These are phyloP conservation scores for Agrochola circellaris DNA, from an alignment of 2,888 invertebrate genomes.

Conservation along the genomic window DNA sequence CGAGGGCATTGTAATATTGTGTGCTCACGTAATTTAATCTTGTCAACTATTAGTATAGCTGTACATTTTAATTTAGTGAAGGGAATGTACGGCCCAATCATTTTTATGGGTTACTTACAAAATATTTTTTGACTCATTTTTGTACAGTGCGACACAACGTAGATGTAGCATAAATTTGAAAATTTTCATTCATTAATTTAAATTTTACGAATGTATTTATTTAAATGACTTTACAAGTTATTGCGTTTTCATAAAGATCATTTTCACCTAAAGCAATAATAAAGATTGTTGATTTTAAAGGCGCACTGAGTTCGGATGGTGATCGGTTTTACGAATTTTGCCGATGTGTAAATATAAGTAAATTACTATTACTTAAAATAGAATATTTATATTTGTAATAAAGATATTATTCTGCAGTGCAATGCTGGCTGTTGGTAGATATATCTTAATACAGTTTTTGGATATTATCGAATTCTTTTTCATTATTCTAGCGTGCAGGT, in stretches of 20 bases:
- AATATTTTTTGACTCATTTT: not conserved
- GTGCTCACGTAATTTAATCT: slow-evolving; percentile 35
- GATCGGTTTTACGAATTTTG: too few relatives aligned
- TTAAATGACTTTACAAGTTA: too few relatives aligned
- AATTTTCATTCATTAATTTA: too few relatives aligned
- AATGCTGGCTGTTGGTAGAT: not conserved
- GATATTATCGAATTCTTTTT: not conserved
- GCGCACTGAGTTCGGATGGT: too few relatives aligned
- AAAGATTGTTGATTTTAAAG: too few relatives aligned
- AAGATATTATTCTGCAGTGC: not conserved
- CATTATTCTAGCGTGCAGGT: not conserved
- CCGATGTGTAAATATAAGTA: too few relatives aligned
- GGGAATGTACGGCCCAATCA: not conserved
- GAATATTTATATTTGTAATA: not conserved
- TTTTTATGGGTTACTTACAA: not conserved
- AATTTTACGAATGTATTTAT: too few relatives aligned
- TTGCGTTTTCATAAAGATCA: too few relatives aligned
- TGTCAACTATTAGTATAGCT: slow-evolving; percentile 2
- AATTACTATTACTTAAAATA: not conserved
- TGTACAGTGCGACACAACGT: too few relatives aligned
- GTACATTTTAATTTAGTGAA: slow-evolving; percentile 25
- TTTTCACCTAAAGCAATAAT: too few relatives aligned
- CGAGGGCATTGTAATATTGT: slow-evolving; percentile 48
- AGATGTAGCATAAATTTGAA: too few relatives aligned
- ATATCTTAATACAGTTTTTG: not conserved